phyloP scores from a whole-genome alignment of 2,888 invertebrate genomes.

The Dione juno region DNA sequence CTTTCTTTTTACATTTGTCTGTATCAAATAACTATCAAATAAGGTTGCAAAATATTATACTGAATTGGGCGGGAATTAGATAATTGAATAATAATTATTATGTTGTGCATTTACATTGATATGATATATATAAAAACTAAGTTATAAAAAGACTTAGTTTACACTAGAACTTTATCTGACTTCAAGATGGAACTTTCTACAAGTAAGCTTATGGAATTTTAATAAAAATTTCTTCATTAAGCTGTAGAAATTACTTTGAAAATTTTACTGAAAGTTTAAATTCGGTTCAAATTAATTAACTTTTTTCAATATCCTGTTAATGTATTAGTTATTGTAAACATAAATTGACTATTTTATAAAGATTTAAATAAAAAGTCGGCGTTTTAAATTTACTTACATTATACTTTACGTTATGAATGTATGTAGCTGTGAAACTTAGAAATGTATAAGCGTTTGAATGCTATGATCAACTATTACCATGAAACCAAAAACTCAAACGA shows the following conservation, averaged over 20 bases:
- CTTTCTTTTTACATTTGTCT: too few species aligned
- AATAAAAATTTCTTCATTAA: conserved; percentile 19
- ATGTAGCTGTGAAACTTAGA: background rate
- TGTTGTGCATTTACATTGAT: too few species aligned
- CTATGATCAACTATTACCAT: background rate
- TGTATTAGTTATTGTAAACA: too few species aligned
- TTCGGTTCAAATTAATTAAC: conserved; percentile 3
- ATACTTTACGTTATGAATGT: background rate
- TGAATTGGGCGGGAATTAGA: too few species aligned
- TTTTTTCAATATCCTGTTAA: background rate
- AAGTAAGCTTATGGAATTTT: conserved; percentile 11
- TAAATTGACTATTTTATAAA: too few species aligned
- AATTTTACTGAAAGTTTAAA: background rate
- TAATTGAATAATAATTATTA: too few species aligned
- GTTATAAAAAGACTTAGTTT: background rate
- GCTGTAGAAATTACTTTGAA: conserved; percentile 3
- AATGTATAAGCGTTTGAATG: background rate
- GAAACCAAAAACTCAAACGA: background rate
- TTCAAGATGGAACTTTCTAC: background rate
- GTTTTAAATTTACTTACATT: background rate
- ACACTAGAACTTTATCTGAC: background rate
- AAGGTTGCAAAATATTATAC: too few species aligned
- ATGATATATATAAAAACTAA: too few species aligned
- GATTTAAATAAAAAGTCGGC: background rate
- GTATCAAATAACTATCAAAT: too few species aligned